Percentiles rank a stretch among this genome's conserved stretches.
Conservation (phyloP, 2,797 vertebrate genomes). For the Karalla daura region DNA sequence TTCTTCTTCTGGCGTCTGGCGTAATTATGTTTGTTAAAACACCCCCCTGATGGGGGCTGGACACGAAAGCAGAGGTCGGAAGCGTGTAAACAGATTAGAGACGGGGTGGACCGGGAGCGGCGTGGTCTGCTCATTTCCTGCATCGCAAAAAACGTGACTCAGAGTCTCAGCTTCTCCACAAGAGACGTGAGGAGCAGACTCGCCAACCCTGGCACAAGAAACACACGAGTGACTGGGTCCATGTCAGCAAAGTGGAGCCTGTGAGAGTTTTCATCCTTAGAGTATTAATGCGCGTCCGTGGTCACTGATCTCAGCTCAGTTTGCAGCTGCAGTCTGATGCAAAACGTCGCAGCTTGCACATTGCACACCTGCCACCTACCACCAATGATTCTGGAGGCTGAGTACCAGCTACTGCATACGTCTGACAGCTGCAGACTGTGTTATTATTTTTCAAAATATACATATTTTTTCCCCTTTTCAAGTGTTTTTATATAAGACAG, state of each 20-base stretch:
- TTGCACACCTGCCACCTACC: too few species aligned
- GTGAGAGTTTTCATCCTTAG: slow-evolving; percentile 12
- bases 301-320: too few species aligned
- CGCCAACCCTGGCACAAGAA: slow-evolving; percentile 15
- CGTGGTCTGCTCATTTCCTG: slow-evolving; percentile 16
- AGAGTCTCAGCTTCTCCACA: slow-evolving; percentile 24
- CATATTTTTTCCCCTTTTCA: too few species aligned
- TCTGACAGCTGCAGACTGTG: too few species aligned
- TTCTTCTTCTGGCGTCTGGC: slow-evolving; percentile 11
- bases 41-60: slow-evolving; percentile 6
- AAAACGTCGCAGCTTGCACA: too few species aligned
- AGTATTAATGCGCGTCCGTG: too few species aligned
- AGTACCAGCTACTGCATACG: too few species aligned
- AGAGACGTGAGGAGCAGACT: slow-evolving; percentile 33
- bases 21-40: slow-evolving; percentile 41
- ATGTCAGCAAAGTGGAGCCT: slow-evolving; percentile 11
- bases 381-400: too few species aligned
- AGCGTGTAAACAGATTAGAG: slow-evolving; percentile 37
- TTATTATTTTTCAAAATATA: too few species aligned
- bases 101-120: slow-evolving; percentile 4
- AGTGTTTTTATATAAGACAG: too few species aligned
- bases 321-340: too few species aligned
- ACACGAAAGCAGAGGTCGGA: slow-evolving; percentile 19
- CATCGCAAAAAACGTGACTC: slow-evolving; percentile 21
- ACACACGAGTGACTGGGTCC: slow-evolving; percentile 19